Evolutionary conservation across 2,888 invertebrate species (phyloP), one percentile per base, ranked within the genome.

Genomic region (Acanthoscelides obtectus): DNA sequence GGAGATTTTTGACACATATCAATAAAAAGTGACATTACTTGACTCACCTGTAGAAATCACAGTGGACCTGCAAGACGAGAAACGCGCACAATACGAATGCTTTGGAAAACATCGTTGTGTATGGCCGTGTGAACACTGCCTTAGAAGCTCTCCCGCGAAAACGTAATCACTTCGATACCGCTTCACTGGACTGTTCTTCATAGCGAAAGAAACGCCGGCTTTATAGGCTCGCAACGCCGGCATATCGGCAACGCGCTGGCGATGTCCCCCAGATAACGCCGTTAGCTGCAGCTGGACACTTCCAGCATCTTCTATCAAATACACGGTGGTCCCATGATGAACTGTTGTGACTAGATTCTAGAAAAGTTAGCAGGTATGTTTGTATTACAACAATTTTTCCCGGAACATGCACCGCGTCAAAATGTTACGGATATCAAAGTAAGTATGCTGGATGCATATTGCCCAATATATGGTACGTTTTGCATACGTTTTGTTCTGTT

Each of bases 31-130:
- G n/a, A n/a, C n/a, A n/a, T n/a, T n/a, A n/a, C n/a, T n/a, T n/a
- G n/a, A 45, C 45, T 45, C 12, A 80, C 80, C 77, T 77, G 72
- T 76, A 79, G 67, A 77, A 65, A 73, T 80, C 77, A 67, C 76
- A 77, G 22, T 77, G 71, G 20, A 75, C 77, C 69, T 77, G 76
- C 20, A 79, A 71, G 70, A 78, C 45, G 70, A 77, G 71, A 67
- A 79, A 73, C 68, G 72, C 75, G 71, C 78, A 71, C 63, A 78
- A 69, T 72, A 79, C 68, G 67, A 79, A 76, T 69, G 76, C 78
- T 72, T 71, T 77, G 64, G 68, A 71, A 74, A 79, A 76, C 79
- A 79, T 80, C 22, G 73, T 70, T 69, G 25, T 19, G 27, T 66
- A 25, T 12, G 45, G 12, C 17, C 45, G 45, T 45, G 45, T 45